A percentile compares a stretch with the other conserved stretches of the same genome.
Evolutionary conservation across 2,113 vertebrate genomes (phyloP).

Genomic region (Delphinapterus leucas): DNA sequence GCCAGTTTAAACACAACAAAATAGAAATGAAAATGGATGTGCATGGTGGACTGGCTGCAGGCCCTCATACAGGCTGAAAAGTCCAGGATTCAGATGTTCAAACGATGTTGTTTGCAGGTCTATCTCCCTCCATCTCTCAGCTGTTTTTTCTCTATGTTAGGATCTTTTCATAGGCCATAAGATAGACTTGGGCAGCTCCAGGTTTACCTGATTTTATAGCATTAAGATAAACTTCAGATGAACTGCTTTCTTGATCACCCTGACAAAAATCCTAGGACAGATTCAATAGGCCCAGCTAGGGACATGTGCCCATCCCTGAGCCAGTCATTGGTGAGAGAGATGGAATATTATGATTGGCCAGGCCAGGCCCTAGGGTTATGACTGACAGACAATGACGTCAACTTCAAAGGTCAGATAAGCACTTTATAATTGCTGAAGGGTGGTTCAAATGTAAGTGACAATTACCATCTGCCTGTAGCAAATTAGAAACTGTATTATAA

Average conservation of each 20-base stretch:
- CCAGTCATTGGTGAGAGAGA: background rate
- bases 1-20: background rate
- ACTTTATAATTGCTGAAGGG: background rate
- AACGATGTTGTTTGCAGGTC: background rate
- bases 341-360: conserved; percentile 3
- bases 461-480: background rate
- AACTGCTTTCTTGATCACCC: background rate
- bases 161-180: background rate
- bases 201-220: background rate
- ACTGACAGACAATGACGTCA: background rate
- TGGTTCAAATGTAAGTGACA: background rate
- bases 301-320: background rate
- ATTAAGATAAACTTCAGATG: background rate
- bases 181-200: background rate
- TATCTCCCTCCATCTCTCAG: background rate
- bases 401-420: background rate
- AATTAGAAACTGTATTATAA: background rate
- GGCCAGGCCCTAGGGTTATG: background rate
- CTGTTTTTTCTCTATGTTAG: background rate
- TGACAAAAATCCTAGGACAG: background rate
- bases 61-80: background rate
- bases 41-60: background rate
- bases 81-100: background rate
- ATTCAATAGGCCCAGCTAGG: background rate
- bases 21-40: background rate